These are phyloP conservation scores for Balanococcus diminutus DNA, from an alignment of 2,888 invertebrate species.

Conservation along the genomic window DNA sequence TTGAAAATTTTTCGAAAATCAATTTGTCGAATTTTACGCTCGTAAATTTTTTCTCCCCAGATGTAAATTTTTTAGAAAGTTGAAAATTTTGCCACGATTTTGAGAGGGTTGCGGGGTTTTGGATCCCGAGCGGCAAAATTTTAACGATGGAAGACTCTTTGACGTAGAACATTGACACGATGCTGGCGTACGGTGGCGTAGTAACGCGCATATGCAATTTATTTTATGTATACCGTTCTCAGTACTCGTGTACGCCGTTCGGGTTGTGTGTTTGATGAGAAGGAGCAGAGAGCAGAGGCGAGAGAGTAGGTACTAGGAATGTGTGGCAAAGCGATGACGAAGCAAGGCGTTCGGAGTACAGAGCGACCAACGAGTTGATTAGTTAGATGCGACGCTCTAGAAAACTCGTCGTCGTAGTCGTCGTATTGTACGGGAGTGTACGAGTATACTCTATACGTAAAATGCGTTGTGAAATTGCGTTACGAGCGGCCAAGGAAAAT, in stretches of 20 bases:
- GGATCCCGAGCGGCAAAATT: neutral
- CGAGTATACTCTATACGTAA: neutral
- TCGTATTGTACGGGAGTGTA: neutral
- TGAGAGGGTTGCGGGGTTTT: too few species aligned
- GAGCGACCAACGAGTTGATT: neutral
- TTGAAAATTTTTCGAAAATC: neutral
- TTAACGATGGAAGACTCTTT: neutral
- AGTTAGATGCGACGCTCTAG: constrained; percentile 5
- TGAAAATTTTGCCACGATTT: neutral
- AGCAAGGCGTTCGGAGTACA: neutral
- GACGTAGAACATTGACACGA: neutral
- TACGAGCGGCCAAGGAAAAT: neutral
- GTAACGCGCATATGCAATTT: constrained; percentile 1
- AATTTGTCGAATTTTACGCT: neutral
- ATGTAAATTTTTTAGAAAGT: neutral
- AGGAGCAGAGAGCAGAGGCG: neutral
- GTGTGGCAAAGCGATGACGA: neutral
- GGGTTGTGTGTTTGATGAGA: neutral
- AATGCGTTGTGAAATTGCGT: neutral
- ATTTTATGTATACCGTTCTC: neutral
- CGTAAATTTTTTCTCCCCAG: neutral
- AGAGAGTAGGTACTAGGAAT: neutral
- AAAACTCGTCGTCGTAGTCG: neutral
- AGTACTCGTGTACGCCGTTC: neutral
- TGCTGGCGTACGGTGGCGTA: neutral